These are phyloP conservation scores for Triplophysa dalaica DNA, from an alignment of 2,113 vertebrate genomes.

Conservation along the genomic window DNA sequence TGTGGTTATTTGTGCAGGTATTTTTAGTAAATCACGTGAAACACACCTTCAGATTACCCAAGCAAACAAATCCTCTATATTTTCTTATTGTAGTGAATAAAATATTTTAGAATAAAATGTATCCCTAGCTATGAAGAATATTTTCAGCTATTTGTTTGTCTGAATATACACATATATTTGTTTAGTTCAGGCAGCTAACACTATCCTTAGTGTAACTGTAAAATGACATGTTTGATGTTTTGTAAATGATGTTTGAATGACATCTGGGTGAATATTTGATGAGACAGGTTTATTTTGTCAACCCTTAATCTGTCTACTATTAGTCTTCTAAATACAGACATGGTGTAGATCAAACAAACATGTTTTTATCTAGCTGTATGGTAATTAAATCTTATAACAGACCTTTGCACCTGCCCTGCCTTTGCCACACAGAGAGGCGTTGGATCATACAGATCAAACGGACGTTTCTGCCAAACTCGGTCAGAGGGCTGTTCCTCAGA, in stretches of 20 bases:
- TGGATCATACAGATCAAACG: conserved; percentile 35
- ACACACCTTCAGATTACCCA: neutral
- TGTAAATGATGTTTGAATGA: no score
- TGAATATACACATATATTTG: conserved; percentile 5
- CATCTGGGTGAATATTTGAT: no score
- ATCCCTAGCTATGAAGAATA: neutral
- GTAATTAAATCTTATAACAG: neutral
- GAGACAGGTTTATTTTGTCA: neutral
- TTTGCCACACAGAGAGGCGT: conserved; percentile 69
- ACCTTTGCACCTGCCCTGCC: conserved; percentile 4
- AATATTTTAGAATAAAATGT: no score
- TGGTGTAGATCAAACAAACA: neutral
- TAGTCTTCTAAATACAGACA: neutral
- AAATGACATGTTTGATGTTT: no score
- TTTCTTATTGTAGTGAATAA: no score
- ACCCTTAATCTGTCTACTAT: neutral
- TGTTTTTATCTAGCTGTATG: neutral
- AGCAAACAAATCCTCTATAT: no score
- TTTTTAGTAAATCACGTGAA: neutral
- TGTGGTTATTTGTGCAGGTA: neutral
- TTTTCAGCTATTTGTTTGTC: neutral
- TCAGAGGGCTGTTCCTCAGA: conserved; percentile 79
- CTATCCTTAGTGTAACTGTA: neutral
- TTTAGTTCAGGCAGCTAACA: conserved; percentile 7
- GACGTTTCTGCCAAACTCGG: conserved; percentile 65